These are phyloP conservation scores for Irena cyanogastra DNA, from an alignment of 2,113 vertebrate species.

Conservation along the genomic window DNA sequence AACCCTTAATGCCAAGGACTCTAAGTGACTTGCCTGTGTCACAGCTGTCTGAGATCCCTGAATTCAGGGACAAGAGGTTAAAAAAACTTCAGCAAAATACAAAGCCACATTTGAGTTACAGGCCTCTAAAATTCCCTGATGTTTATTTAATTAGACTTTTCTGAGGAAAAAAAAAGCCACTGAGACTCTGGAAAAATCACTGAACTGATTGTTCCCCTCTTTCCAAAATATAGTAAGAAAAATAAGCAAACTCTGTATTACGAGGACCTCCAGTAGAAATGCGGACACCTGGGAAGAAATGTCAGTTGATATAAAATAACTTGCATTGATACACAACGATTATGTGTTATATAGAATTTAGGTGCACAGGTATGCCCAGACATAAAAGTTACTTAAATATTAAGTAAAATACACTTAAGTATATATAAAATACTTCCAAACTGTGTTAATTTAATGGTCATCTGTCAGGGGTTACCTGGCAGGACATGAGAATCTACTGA, in stretches of 20 bases:
- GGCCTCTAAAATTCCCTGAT: background rate
- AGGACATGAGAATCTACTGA: background rate
- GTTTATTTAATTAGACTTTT: background rate
- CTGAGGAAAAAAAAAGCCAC: background rate
- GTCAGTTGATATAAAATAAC: background rate
- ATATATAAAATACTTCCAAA: background rate
- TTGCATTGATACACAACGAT: background rate
- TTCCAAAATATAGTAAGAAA: background rate
- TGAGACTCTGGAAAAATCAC: background rate
- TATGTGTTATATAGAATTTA: background rate
- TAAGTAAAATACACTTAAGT: background rate
- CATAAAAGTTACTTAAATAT: background rate
- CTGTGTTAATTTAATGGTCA: background rate
- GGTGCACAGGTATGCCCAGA: background rate
- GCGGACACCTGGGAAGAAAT: background rate
- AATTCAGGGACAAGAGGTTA: background rate
- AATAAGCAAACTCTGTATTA: background rate
- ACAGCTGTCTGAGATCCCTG: background rate
- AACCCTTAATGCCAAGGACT: background rate
- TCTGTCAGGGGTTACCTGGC: background rate
- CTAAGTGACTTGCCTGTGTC: background rate
- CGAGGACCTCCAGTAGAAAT: background rate
- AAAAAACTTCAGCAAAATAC: background rate
- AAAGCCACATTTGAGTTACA: background rate
- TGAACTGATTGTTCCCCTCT: background rate